These are phyloP conservation scores for Alces alces DNA, from an alignment of 2,113 vertebrate genomes.

Conservation along the genomic window DNA sequence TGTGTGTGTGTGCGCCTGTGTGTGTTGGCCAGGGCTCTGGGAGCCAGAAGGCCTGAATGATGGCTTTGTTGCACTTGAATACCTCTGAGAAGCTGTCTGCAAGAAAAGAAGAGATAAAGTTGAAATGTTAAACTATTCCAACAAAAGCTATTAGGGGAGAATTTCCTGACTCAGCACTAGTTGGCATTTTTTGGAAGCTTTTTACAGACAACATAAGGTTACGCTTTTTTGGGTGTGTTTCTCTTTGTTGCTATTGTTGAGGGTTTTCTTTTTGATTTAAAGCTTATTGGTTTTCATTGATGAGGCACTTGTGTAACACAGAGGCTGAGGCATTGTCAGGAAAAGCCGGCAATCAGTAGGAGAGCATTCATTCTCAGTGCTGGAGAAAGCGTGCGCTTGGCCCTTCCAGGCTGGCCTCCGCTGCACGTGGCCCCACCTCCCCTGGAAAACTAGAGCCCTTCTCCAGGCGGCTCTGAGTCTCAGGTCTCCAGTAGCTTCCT, in stretches of 20 bases:
- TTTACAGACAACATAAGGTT: constrained; percentile 49
- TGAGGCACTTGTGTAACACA: not conserved
- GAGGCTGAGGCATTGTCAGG: not conserved
- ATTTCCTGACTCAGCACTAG: constrained; percentile 64
- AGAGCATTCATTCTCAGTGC: not conserved
- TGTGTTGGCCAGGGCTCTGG: not conserved
- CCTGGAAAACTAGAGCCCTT: not conserved
- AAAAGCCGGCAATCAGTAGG: not conserved
- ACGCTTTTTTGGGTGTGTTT: not conserved
- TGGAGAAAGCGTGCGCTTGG: not conserved
- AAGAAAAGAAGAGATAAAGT: constrained; percentile 67
- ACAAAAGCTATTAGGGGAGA: constrained; percentile 69
- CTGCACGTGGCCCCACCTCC: not conserved
- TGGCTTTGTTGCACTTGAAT: constrained; percentile 68
- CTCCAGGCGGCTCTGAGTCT: not conserved
- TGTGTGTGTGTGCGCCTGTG: not conserved
- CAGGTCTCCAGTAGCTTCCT: not conserved
- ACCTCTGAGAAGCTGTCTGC: constrained; percentile 67
- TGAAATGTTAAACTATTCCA: constrained; percentile 75
- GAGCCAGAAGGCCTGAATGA: constrained; percentile 66
- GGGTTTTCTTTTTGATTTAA: not conserved
- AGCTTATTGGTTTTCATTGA: constrained; percentile 30
- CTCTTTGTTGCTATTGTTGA: not conserved
- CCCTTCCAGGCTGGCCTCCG: not conserved
- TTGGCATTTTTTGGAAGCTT: constrained; percentile 42